Evolutionary conservation across 2,113 vertebrate species (phyloP), one percentile per base, ranked within the genome.

Genomic region (Plotosus lineatus): DNA sequence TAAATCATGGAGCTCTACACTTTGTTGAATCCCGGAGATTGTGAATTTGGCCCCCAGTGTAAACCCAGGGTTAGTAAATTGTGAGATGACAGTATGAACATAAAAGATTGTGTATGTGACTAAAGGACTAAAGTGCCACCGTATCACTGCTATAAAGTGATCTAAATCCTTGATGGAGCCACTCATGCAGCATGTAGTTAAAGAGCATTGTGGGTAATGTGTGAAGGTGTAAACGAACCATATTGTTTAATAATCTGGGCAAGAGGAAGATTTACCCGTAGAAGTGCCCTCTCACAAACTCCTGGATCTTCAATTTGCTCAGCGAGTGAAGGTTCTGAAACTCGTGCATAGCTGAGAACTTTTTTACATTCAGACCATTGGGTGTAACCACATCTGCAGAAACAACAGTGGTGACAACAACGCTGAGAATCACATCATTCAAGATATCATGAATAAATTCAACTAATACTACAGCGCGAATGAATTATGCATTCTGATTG

Each of bases 311-410:
- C 69, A 91, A 85, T 88, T 98, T 99, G 91, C 94, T 96, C 89
- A 92, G 95, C 88, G 95, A 95, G 85, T 99, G 98, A 55, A 98
- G 90, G 92, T 99, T 99, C 93, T 99, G 98, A 90, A 99, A 99
- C 84, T 99, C 98, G 10, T 99, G 97, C 90, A 96, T 95, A 68
- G 98, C 98, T 26, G 98, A 99, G 91, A 99, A 99, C 91, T 97
- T 99, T 91, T 97, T 99, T 85, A 99, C 93, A 46, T 96, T 98
- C 85, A 99, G 91, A 40, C 98, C 98, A 4, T 99, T 99, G 6
- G 97, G 97, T 56, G 98, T 99, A 81, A 99, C 88, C 53, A 98
- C 94, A 90, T 99, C 98, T 99, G 91, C 31, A 87, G 11, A 79
- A 0, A 71, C 3, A 26, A 50, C 38, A 26, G 15, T 19, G 38